phyloP scores from a whole-genome alignment of 2,888 invertebrate genomes.

The Salpingus planirostris region DNA sequence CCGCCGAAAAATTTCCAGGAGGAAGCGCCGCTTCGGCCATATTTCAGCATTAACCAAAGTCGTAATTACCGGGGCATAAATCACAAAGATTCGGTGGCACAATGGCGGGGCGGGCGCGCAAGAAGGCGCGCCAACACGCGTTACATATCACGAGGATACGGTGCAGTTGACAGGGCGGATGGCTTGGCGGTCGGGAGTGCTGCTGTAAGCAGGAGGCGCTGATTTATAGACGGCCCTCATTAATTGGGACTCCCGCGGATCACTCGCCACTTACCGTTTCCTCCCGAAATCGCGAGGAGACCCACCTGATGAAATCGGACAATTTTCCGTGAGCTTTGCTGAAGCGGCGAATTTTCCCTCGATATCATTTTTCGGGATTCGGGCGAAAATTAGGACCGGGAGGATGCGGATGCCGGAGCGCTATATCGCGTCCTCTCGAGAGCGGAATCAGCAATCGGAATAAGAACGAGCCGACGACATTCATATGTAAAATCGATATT shows the following conservation, averaged over 20 bases:
- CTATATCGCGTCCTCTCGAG: too few species aligned
- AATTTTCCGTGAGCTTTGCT: not conserved
- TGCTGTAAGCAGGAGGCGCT: constrained; percentile 31
- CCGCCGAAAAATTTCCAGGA: too few species aligned
- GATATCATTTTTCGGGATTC: constrained; percentile 1
- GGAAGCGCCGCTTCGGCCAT: constrained; percentile 1
- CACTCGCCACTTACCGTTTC: constrained; percentile 22
- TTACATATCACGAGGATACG: constrained; percentile 28
- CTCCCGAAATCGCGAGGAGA: not conserved
- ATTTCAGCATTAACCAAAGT: constrained; percentile 11
- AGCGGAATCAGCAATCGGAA: constrained; percentile 23
- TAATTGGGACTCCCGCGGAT: constrained; percentile 28
- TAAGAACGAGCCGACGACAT: constrained; percentile 23
- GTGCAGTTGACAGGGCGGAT: constrained; percentile 32
- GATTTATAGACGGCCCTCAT: constrained; percentile 33
- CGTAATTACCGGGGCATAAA: constrained; percentile 21
- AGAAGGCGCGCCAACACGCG: constrained; percentile 25
- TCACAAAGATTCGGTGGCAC: constrained; percentile 18
- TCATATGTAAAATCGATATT: constrained; percentile 37
- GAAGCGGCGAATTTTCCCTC: not conserved
- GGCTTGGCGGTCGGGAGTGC: constrained; percentile 28
- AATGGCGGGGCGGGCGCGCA: constrained; percentile 18
- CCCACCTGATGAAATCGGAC: too few species aligned
- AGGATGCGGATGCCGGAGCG: constrained; percentile 8
- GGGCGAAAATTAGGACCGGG: not conserved